Evolutionary conservation across 2,113 vertebrate genomes (phyloP), one percentile per base, ranked within the genome.

Genomic region (Oophaga pumilio): DNA sequence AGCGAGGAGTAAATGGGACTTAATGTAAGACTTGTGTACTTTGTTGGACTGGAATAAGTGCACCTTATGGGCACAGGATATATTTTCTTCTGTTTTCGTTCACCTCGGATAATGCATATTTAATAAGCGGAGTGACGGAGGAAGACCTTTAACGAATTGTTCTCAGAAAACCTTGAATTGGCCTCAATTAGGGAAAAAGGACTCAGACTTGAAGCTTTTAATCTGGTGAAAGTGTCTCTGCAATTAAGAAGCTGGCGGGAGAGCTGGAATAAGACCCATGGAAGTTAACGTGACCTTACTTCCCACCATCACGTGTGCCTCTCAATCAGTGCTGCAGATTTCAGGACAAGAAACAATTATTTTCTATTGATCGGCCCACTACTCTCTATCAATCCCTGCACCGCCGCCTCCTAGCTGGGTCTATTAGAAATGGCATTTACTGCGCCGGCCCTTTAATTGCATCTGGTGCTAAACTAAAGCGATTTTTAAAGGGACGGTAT

Each of bases 91-190:
- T n/a, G 7, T 78, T 74, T 73, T 87, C 22, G 20, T 76, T 87
- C 86, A 74, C 78, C 86, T 82, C 68, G 8, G 15, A 87, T 82
- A 82, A 87, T 87, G 78, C 78, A 87, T 87, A 87, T 82, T 74
- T 87, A 87, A 87, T 87, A 26, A 24, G 28, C 49, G 28, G 24
- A 17, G 77, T 81, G 64, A 87, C 10, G 76, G 85, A 69, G 62
- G 68, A 50, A 52, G 74, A 62, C 49, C 85, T 69, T 24, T 60
- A 81, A 73, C 22, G 66, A 60, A 81, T 87, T 82, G 78, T 82
- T 73, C 86, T 87, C 78, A 82, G 78, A 87, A 87, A 87, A 59
- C 66, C 68, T 87, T 56, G 68, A 56, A 82, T 71, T 82, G 78
- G 78, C 66, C 79, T 82, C 78, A 79, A 87, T 87, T 87, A 82